Evolutionary conservation across 2,888 invertebrate genomes (phyloP).

Genomic region (Notocelia uddmanniana): DNA sequence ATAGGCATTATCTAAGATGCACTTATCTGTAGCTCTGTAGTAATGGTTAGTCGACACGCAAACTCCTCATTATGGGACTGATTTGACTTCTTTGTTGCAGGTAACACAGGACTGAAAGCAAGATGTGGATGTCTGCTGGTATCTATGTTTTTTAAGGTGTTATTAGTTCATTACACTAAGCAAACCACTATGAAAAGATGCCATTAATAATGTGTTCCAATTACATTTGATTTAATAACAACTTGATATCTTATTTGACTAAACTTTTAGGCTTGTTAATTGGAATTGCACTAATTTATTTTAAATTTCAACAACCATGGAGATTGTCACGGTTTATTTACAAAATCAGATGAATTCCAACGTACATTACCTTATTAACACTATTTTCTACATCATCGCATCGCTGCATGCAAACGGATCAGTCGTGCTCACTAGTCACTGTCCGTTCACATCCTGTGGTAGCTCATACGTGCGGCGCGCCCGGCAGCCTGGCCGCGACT

Average conservation of each 20-base stretch:
- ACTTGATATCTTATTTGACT: too few relatives aligned
- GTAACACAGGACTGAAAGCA: slow-evolving; percentile 16
- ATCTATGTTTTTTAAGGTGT: slow-evolving; percentile 1
- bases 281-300: background rate
- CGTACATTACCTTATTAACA: slow-evolving; percentile 42
- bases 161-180: slow-evolving; percentile 4
- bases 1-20: slow-evolving; percentile 28
- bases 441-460: slow-evolving; percentile 46
- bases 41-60: slow-evolving; percentile 33
- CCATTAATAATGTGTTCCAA: slow-evolving; percentile 13
- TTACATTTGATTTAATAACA: background rate
- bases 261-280: too few relatives aligned
- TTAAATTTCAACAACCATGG: background rate
- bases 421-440: slow-evolving; percentile 49
- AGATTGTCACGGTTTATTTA: slow-evolving; percentile 1
- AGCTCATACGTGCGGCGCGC: slow-evolving; percentile 58
- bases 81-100: slow-evolving; percentile 35
- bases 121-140: slow-evolving; percentile 28
- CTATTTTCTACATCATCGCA: slow-evolving; percentile 26
- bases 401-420: slow-evolving; percentile 44
- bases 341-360: background rate
- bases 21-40: slow-evolving; percentile 13
- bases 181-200: slow-evolving; percentile 8
- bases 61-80: slow-evolving; percentile 28
- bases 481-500: slow-evolving; percentile 70